phyloP scores from a whole-genome alignment of 2,113 vertebrate genomes.

The Burhinus oedicnemus region DNA sequence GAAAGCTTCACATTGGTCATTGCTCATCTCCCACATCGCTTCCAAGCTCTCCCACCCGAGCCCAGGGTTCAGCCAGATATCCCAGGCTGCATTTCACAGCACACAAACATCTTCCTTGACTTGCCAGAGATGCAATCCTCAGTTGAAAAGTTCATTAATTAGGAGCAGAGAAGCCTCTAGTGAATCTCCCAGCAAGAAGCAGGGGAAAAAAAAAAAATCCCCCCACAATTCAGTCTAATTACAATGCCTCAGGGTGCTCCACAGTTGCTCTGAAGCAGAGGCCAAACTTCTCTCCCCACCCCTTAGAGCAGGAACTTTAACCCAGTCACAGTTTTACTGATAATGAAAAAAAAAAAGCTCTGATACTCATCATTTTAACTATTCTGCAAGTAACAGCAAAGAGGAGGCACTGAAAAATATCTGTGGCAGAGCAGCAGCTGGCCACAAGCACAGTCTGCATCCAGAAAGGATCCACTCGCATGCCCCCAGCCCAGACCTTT shows the following conservation, averaged over 20 bases:
- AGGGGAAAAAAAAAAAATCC: background rate
- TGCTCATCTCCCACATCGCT: rapidly evolving
- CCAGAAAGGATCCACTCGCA: rapidly evolving
- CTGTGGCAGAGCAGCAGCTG: background rate
- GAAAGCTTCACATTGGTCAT: rapidly evolving
- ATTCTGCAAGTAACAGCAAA: background rate
- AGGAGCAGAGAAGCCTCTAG: constrained; percentile 25
- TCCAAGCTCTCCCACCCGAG: background rate
- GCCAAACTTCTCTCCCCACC: constrained; percentile 45
- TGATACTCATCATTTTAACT: background rate
- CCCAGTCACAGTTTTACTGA: background rate
- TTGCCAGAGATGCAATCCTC: background rate
- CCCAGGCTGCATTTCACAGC: background rate
- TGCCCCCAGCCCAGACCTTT: rapidly evolving
- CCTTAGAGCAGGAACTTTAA: constrained; percentile 49
- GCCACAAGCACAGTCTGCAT: rapidly evolving
- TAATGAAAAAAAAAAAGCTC: background rate
- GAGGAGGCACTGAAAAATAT: background rate
- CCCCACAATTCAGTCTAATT: constrained; percentile 29
- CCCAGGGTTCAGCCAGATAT: background rate
- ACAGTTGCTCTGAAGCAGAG: background rate
- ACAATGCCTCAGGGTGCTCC: background rate
- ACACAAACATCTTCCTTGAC: background rate
- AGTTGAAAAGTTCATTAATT: constrained; percentile 10
- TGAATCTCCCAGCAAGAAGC: constrained; percentile 4